Evolutionary conservation across 2,888 invertebrate species (phyloP).

Genomic region (Papilio gigon): DNA sequence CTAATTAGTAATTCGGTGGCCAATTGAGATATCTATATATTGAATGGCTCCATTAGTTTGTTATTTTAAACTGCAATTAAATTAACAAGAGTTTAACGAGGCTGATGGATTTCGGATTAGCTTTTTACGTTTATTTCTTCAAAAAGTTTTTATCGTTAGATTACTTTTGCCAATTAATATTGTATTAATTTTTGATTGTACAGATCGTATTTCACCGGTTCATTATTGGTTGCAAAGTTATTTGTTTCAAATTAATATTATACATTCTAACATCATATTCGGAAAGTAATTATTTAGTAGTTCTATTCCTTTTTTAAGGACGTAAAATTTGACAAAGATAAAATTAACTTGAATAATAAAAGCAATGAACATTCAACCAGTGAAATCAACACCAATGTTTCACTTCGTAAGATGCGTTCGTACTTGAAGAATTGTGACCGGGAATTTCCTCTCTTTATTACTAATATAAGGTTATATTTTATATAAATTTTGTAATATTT

Average conservation of each 20-base stretch:
- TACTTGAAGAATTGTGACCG: too few species aligned
- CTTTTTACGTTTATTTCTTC: not conserved
- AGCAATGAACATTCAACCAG: too few species aligned
- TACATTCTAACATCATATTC: too few species aligned
- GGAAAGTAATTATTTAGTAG: too few species aligned
- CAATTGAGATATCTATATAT: conserved; percentile 35
- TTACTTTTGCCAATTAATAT: conserved; percentile 9
- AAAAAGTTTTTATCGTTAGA: conserved; percentile 1
- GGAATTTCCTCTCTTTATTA: not conserved
- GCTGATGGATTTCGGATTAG: conserved; percentile 9
- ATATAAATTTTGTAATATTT: not conserved
- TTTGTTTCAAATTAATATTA: too few species aligned
- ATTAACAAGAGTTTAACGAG: conserved; percentile 35
- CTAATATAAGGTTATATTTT: too few species aligned
- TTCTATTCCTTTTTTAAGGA: too few species aligned
- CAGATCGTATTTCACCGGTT: not conserved
- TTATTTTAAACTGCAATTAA: conserved; percentile 31
- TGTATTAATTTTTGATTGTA: not conserved
- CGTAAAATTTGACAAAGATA: too few species aligned
- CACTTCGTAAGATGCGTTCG: too few species aligned
- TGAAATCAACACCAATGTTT: too few species aligned
- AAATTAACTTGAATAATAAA: too few species aligned
- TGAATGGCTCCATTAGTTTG: conserved; percentile 24
- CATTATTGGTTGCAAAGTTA: not conserved
- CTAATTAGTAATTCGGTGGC: conserved; percentile 35